phyloP scores from a whole-genome alignment of 2,797 vertebrate genomes.

The Eulemur rubriventer region DNA sequence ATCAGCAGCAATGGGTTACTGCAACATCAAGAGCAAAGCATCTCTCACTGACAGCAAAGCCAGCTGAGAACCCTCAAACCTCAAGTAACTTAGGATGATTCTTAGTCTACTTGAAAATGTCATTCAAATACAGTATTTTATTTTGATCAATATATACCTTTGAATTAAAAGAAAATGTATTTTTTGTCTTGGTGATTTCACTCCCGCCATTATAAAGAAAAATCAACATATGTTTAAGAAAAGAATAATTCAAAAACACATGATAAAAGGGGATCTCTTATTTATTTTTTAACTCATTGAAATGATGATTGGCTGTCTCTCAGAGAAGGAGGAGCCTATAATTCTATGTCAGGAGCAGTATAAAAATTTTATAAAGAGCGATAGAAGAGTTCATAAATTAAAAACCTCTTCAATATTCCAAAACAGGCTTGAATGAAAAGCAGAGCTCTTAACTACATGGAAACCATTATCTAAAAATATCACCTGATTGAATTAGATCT shows the following conservation, averaged over 20 bases:
- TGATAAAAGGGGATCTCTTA: constrained; percentile 57
- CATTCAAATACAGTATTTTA: constrained; percentile 57
- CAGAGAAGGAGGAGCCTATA: constrained; percentile 50
- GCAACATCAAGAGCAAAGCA: constrained; percentile 85
- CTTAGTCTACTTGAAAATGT: constrained; percentile 71
- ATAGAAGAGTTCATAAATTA: constrained; percentile 68
- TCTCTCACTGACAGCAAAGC: constrained; percentile 83
- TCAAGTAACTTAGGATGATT: constrained; percentile 79
- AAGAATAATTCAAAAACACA: constrained; percentile 73
- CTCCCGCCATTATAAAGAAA: neutral
- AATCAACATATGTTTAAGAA: constrained; percentile 70
- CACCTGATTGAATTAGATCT: constrained; percentile 38
- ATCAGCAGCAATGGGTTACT: constrained; percentile 87
- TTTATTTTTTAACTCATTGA: constrained; percentile 68
- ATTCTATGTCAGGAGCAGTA: constrained; percentile 24
- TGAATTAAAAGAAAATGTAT: constrained; percentile 59
- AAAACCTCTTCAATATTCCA: constrained; percentile 74
- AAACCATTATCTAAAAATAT: constrained; percentile 58
- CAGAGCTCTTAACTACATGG: constrained; percentile 62
- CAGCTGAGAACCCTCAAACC: constrained; percentile 79
- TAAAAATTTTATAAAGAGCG: constrained; percentile 53
- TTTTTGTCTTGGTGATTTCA: constrained; percentile 49
- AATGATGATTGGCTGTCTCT: constrained; percentile 67
- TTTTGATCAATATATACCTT: constrained; percentile 67
- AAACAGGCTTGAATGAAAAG: constrained; percentile 64